Evolutionary conservation across 2,797 vertebrate species (phyloP).

Genomic region (Sebastolobus alascanus): DNA sequence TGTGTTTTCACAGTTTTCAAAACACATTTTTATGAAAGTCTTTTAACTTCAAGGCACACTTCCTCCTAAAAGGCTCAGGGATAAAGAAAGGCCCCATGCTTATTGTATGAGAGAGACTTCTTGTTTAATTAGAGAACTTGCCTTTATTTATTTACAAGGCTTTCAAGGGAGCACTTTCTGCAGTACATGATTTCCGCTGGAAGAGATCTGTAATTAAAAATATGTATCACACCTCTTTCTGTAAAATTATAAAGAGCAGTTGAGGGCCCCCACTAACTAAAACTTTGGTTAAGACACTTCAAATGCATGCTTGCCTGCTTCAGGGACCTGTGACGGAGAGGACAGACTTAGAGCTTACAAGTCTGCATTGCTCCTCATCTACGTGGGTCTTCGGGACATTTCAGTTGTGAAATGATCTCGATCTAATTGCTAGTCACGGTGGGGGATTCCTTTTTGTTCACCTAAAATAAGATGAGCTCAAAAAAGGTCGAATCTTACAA

Average conservation of each 20-base stretch:
- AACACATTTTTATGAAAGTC: constrained; percentile 69
- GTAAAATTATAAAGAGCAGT: constrained; percentile 39
- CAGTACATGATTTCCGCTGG: constrained; percentile 45
- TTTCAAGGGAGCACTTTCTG: constrained; percentile 46
- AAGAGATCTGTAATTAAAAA: constrained; percentile 66
- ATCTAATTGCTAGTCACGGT: constrained; percentile 27
- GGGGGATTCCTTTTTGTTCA: constrained; percentile 29
- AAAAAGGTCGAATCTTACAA: constrained; percentile 15
- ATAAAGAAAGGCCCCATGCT: constrained; percentile 61
- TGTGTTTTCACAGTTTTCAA: constrained; percentile 68
- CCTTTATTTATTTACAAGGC: constrained; percentile 68
- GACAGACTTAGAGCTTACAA: constrained; percentile 10
- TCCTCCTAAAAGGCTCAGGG: constrained; percentile 54
- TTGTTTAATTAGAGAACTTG: constrained; percentile 70
- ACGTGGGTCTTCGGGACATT: constrained; percentile 18
- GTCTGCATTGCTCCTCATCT: constrained; percentile 9
- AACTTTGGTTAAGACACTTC: constrained; percentile 25
- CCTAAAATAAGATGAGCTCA: constrained; percentile 22
- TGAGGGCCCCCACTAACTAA: background rate
- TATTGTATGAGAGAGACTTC: constrained; percentile 63
- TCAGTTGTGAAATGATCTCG: constrained; percentile 19
- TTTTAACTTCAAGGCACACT: constrained; percentile 62
- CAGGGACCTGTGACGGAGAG: constrained; percentile 27
- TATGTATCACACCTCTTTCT: constrained; percentile 42
- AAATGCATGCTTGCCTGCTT: constrained; percentile 15